Percentiles rank a stretch among this genome's conserved stretches.
Evolutionary conservation across 53 echinoderm and acorn worm species (phyloP).

Genomic region (Stichopus horrens): DNA sequence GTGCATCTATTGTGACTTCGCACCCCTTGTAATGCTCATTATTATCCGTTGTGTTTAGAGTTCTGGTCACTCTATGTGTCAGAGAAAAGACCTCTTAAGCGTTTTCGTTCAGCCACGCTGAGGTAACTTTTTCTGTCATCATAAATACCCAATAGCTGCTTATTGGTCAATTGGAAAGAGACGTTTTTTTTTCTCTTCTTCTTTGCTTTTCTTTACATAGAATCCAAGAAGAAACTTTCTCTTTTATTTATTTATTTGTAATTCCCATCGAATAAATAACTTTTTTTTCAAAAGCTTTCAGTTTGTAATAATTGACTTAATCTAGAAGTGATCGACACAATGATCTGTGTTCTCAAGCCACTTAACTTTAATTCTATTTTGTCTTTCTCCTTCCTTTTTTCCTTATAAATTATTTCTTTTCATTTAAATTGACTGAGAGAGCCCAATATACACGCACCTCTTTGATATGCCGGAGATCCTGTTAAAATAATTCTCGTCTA

Average conservation of each 20-base stretch:
- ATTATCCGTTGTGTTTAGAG: constrained; percentile 22
- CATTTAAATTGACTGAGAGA: no score
- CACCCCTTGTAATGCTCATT: constrained; percentile 33
- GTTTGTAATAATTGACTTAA: background rate
- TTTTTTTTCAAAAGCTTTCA: background rate
- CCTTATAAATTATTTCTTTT: background rate
- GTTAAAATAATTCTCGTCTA: no score
- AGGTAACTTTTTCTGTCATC: background rate
- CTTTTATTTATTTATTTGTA: background rate
- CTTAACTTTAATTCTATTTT: background rate
- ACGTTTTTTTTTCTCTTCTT: background rate
- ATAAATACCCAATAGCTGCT: background rate
- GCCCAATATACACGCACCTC: no score
- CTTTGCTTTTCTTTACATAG: background rate
- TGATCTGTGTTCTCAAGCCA: background rate
- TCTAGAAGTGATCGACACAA: background rate
- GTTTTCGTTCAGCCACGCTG: background rate
- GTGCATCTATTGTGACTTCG: constrained; percentile 24
- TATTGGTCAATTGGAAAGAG: background rate
- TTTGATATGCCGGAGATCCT: no score
- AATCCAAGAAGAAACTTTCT: background rate
- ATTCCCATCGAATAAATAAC: background rate
- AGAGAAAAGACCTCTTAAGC: constrained; percentile 25
- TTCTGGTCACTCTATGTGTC: constrained; percentile 40
- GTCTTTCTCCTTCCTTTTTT: background rate